Conservation (phyloP, 2,113 vertebrate species). For the Pseudopipra pipra region DNA sequence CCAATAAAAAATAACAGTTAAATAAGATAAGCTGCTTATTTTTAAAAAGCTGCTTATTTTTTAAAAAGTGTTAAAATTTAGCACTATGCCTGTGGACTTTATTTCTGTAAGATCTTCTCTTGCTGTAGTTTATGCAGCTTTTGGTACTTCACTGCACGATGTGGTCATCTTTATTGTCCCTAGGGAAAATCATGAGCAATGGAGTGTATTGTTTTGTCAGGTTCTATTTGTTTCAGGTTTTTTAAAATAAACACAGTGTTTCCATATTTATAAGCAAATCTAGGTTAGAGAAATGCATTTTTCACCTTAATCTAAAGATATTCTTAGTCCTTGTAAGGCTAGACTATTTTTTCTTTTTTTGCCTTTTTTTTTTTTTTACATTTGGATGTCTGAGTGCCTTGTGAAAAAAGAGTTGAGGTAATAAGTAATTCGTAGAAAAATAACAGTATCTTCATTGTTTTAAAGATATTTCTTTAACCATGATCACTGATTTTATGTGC, state of each 20-base stretch:
- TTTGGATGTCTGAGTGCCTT: neutral
- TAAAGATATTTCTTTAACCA: neutral
- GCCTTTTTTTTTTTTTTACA: neutral
- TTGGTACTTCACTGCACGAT: neutral
- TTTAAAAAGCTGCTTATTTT: too few species aligned
- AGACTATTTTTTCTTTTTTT: neutral
- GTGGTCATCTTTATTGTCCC: neutral
- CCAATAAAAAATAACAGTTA: neutral
- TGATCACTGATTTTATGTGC: neutral
- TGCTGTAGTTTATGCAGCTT: neutral
- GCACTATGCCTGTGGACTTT: neutral
- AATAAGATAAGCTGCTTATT: neutral
- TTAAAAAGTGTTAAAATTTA: too few species aligned
- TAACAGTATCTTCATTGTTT: neutral
- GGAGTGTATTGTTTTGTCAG: slow-evolving; percentile 4
- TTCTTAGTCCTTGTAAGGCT: neutral
- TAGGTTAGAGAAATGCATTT: neutral
- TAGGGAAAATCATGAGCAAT: neutral
- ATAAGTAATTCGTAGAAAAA: neutral
- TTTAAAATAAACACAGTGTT: neutral
- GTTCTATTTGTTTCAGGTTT: slow-evolving; percentile 18
- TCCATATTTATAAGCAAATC: neutral
- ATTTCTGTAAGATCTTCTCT: neutral
- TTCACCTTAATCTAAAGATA: neutral
- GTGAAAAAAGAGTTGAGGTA: neutral